Conservation (phyloP, 2,888 invertebrate species). For the Watsonalla cultraria region DNA sequence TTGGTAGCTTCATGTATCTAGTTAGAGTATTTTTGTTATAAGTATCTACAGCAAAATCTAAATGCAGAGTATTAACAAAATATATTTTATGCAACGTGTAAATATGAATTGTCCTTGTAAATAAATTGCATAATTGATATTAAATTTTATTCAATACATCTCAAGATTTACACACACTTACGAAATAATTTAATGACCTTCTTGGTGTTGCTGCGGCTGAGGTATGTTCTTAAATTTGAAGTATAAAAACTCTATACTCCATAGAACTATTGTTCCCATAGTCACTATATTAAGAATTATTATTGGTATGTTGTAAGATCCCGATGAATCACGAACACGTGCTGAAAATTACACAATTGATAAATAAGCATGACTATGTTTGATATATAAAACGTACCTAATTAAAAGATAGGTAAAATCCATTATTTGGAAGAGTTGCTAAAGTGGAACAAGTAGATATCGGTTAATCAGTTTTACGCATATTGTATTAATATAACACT, state of each 20-base stretch:
- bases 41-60: background rate
- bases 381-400: too few species aligned
- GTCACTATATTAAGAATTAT: conserved; percentile 81
- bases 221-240: conserved; percentile 46
- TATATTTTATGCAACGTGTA: conserved; percentile 9
- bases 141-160: background rate
- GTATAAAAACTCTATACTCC: conserved; percentile 76
- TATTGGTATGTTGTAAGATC: conserved; percentile 79
- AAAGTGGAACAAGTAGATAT: too few species aligned
- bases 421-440: too few species aligned
- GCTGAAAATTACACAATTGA: conserved; percentile 65
- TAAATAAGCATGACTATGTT: too few species aligned
- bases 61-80: background rate
- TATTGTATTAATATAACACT: too few species aligned
- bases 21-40: too few species aligned
- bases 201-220: conserved; percentile 19
- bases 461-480: too few species aligned
- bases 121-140: background rate
- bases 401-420: too few species aligned
- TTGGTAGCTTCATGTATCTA: too few species aligned
- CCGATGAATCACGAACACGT: conserved; percentile 78
- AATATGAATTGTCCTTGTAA: conserved; percentile 14
- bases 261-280: conserved; percentile 76
- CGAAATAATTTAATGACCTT: conserved; percentile 1
- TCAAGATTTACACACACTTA: background rate